Conservation (phyloP, 2,113 vertebrate genomes). For the Myotis yumanensis region DNA sequence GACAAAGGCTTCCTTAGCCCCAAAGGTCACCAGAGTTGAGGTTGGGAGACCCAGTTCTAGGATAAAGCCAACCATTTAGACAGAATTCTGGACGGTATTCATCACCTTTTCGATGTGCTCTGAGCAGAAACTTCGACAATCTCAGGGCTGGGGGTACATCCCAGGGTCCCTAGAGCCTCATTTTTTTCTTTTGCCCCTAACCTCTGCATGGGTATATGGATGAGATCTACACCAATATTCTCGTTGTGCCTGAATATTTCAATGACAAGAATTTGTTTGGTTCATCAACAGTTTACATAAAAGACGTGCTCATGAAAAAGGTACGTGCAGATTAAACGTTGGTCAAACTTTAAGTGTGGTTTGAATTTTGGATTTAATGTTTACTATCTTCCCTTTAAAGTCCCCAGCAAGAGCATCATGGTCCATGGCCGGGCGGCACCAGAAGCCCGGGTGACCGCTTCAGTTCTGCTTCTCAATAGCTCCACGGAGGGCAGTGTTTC, state of each 20-base stretch:
- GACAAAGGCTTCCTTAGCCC: too few relatives aligned
- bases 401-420: not conserved
- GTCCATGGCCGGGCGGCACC: fast-evolving
- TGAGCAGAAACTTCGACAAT: not conserved
- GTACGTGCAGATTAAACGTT: fast-evolving
- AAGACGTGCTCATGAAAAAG: not conserved
- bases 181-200: too few relatives aligned
- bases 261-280: not conserved
- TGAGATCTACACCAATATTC: fast-evolving
- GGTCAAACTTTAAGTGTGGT: not conserved
- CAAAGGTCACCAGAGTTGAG: not conserved
- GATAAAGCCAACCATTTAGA: fast-evolving
- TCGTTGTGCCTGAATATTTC: fast-evolving
- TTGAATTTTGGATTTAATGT: not conserved
- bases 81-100: not conserved
- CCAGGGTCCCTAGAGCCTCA: not conserved
- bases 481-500: fast-evolving
- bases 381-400: not conserved
- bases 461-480: not conserved
- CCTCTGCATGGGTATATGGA: fast-evolving
- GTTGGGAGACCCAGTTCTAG: not conserved
- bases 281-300: not conserved
- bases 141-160: not conserved
- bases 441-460: not conserved
- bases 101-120: fast-evolving